Conservation (phyloP, 2,888 invertebrate genomes). For the Slavum lentiscoides region DNA sequence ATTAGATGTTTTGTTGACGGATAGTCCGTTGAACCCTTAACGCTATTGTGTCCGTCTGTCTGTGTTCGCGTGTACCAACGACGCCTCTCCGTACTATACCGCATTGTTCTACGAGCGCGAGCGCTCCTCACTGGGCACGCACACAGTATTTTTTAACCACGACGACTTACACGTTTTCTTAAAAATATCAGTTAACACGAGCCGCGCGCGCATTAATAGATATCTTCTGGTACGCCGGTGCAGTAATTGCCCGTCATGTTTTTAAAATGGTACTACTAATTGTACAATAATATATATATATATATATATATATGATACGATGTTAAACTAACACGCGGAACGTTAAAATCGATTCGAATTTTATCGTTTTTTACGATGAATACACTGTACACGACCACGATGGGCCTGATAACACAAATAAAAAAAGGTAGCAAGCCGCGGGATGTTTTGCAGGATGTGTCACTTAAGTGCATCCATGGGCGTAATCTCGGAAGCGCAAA, state of each 20-base stretch:
- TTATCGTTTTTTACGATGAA: no score
- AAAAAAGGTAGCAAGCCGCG: no score
- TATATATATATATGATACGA: no score
- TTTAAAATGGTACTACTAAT: no score
- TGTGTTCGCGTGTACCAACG: neutral
- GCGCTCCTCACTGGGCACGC: neutral
- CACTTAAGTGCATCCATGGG: no score
- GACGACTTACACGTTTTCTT: neutral
- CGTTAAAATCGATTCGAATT: no score
- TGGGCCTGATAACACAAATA: no score
- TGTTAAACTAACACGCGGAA: no score
- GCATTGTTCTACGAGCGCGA: constrained; percentile 31
- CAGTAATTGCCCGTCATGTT: constrained; percentile 21
- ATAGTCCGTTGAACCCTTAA: constrained; percentile 49
- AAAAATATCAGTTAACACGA: neutral
- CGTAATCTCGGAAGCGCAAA: no score
- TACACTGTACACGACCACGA: no score
- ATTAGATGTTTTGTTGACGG: constrained; percentile 52
- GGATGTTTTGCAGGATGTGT: no score
- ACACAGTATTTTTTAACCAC: neutral
- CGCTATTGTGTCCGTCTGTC: constrained; percentile 39
- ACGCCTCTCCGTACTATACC: neutral
- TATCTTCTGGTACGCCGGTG: neutral
- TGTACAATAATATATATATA: no score
- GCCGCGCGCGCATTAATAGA: constrained; percentile 5